Evolutionary conservation across 2,113 vertebrate genomes (phyloP).

Genomic region (Eudyptes chrysolophus): DNA sequence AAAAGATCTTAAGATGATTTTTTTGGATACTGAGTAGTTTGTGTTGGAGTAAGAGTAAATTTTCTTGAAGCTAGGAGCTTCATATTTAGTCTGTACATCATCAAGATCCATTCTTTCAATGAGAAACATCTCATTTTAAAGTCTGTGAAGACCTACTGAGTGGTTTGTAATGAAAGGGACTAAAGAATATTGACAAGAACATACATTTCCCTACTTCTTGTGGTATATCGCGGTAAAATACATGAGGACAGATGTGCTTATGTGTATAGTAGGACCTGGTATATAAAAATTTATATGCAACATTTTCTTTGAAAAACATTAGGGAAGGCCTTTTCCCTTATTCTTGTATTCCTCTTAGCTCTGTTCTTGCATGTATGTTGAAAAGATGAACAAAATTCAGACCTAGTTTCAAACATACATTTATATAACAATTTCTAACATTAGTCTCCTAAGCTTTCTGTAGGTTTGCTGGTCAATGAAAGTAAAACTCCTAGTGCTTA

Average conservation of each 20-base stretch:
- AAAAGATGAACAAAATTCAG: not conserved
- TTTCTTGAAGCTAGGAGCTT: not conserved
- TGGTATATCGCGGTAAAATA: not conserved
- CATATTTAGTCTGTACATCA: not conserved
- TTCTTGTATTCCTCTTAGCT: not conserved
- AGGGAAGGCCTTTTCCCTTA: not conserved
- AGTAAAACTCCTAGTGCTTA: not conserved
- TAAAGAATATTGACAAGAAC: not conserved
- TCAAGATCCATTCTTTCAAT: not conserved
- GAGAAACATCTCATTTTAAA: not conserved
- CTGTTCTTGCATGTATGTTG: not conserved
- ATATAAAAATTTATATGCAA: not conserved
- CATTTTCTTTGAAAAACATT: not conserved
- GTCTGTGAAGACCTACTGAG: not conserved
- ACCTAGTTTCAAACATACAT: not conserved
- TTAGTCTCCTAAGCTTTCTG: not conserved
- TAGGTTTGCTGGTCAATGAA: not conserved
- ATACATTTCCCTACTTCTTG: not conserved
- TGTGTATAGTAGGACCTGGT: not conserved
- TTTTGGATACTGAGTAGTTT: not conserved
- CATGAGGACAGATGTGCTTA: not conserved
- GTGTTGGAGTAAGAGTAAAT: not conserved
- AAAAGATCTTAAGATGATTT: not conserved
- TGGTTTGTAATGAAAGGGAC: not conserved
- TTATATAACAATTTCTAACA: not conserved